Evolutionary conservation across 2,888 invertebrate species (phyloP), one percentile per base, ranked within the genome.

Genomic region (Tachina grossa): DNA sequence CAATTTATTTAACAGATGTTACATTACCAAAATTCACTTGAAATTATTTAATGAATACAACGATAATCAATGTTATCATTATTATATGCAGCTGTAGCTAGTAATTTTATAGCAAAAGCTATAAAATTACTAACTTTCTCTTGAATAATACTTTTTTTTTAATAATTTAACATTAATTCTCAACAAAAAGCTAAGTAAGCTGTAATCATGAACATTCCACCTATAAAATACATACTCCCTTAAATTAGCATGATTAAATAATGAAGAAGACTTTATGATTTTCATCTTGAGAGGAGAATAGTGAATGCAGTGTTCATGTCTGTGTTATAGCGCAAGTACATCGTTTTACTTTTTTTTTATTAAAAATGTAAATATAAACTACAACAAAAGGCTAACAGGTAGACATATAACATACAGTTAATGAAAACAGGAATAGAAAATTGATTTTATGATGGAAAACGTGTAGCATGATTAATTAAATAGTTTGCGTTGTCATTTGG

Each of bases 241-340:
- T 31, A 31, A 31, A 31, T 31, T 31, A 31, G 1, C 55, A 45
- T 74, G 59, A 49, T 61, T 74, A 61, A 74, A 74, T 74, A 74
- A 74, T 74, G 47, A 74, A 72, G 72, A 59, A 39, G 51, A 74
- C 16, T 49, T 72, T 59, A 72, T 16, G 47, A 16, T 59, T 57
- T 57, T 19, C 5, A 1, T 57, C 4, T 43, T 9, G 14, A 19
- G 14, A 45, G 14, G 13, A n/a, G 57, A 19, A 45, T 16, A 45
- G 22, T 45, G 45, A 69, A 53, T 39, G 53, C 41, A 31, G 39
- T 49, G 11, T n/a, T 16, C 10, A n/a, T 10, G 11, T n/a, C 11
- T 10, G 10, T 10, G 49, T 66, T 39, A 39, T 59, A 11, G 39
- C 9, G 51, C 41, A 49, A 65, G 19, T n/a, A 6, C 6, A 49